Evolutionary conservation across 1,140 invertebrate genomes (phyloP), one percentile per base, ranked within the genome.

Genomic region (Cyclina sinensis): DNA sequence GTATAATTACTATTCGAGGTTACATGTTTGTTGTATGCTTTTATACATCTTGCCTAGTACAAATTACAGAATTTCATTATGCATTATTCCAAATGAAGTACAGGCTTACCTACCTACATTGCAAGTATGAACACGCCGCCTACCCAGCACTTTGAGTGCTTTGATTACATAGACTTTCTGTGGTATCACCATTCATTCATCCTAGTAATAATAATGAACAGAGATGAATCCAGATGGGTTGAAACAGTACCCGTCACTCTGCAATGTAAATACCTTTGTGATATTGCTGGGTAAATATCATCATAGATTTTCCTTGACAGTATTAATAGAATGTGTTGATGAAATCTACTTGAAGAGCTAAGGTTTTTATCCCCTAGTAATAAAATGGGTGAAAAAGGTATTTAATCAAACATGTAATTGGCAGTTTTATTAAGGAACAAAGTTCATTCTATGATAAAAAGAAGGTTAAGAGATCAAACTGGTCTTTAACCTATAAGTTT

Each of bases 321-420:
- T 12, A 54, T 12, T 11, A 3, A 18, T 18, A 54, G 51, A 43
- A n/a, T 54, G 51, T 54, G n/a, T 54, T 54, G 51, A 54, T 54
- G 4, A 18, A 3, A 18, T 7, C 21, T 3, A 3, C 51, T 11
- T 54, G 51, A 54, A 54, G 51, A 30, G 30, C 30, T 65, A 65
- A 24, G 27, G 30, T 65, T 43, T 65, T 35, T 65, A 27, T 65
- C 59, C 59, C 11, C 11, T 30, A n/a, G 59, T 65, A 65, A 35
- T 65, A 65, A 65, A 65, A 30, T 65, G 30, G 59, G 27, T 65
- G 5, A 30, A 65, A 65, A 65, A 65, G 30, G 59, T 30, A 65
- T 65, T 65, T 65, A 65, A 65, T 65, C 24, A 65, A 65, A 65
- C 3, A 65, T 11, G 11, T 65, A 65, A 65, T 65, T 65, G 59